phyloP scores from a whole-genome alignment of 1,140 invertebrate species.

The Drosophila nasuta region DNA sequence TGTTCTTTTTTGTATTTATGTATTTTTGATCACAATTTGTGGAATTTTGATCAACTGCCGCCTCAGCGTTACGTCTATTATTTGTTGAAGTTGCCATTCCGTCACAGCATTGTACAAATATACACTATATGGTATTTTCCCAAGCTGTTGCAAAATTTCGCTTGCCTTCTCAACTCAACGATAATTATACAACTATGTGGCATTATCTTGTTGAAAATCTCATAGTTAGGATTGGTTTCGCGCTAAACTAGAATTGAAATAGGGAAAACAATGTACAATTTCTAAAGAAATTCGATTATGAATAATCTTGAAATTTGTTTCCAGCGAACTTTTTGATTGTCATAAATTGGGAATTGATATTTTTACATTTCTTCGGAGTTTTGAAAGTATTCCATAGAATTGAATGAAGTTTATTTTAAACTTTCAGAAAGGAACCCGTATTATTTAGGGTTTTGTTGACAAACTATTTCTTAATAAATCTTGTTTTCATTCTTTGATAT shows the following conservation, averaged over 20 bases:
- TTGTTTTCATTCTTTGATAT: no score
- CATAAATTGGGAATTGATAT: background rate
- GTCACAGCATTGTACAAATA: background rate
- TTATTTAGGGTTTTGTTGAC: no score
- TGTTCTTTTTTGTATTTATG: slow-evolving; percentile 48
- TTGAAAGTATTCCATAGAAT: no score
- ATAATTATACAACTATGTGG: background rate
- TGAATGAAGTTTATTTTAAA: no score
- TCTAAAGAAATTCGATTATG: background rate
- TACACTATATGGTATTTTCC: slow-evolving; percentile 4
- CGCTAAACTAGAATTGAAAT: background rate
- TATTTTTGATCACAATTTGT: slow-evolving; percentile 57
- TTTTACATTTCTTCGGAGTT: no score
- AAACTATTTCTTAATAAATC: no score
- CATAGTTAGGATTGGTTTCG: background rate
- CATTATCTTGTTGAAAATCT: slow-evolving; percentile 2
- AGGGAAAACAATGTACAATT: background rate
- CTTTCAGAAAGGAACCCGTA: no score
- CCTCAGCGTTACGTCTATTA: background rate
- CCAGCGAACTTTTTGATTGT: background rate
- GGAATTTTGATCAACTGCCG: slow-evolving; percentile 41
- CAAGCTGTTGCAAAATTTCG: background rate
- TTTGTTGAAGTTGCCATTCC: slow-evolving; percentile 1
- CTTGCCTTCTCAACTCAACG: background rate
- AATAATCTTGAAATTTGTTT: no score